Conservation (phyloP, 2,797 vertebrate genomes). For the Calcarius lapponicus region DNA sequence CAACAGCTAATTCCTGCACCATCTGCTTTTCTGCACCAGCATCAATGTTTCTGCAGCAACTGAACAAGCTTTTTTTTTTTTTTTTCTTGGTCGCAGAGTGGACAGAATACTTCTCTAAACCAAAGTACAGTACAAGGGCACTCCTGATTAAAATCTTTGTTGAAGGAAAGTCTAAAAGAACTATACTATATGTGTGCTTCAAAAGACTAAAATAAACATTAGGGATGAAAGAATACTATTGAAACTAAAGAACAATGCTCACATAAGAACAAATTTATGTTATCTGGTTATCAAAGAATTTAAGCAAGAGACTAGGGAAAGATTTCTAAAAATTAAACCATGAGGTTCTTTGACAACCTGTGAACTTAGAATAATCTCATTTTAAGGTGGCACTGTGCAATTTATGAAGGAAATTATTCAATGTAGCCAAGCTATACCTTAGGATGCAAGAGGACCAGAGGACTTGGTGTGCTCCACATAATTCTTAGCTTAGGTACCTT, state of each 20-base stretch:
- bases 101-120: not conserved
- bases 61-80: not conserved
- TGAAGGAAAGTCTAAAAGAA: not conserved
- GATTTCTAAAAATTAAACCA: not conserved
- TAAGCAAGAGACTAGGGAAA: not conserved
- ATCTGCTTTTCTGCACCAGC: not conserved
- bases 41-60: not conserved
- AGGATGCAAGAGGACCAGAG: not conserved
- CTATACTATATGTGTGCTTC: not conserved
- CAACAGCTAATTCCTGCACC: not conserved
- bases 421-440: not conserved
- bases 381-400: not conserved
- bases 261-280: not conserved
- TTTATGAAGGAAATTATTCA: not conserved
- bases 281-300: not conserved
- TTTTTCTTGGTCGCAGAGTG: not conserved
- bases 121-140: not conserved
- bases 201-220: not conserved
- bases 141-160: not conserved
- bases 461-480: rapidly evolving
- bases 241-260: not conserved
- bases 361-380: not conserved
- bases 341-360: not conserved
- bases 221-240: not conserved
- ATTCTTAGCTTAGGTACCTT: not conserved